Evolutionary conservation across 2,888 invertebrate species (phyloP).

Genomic region (Rhamnusium bicolor): DNA sequence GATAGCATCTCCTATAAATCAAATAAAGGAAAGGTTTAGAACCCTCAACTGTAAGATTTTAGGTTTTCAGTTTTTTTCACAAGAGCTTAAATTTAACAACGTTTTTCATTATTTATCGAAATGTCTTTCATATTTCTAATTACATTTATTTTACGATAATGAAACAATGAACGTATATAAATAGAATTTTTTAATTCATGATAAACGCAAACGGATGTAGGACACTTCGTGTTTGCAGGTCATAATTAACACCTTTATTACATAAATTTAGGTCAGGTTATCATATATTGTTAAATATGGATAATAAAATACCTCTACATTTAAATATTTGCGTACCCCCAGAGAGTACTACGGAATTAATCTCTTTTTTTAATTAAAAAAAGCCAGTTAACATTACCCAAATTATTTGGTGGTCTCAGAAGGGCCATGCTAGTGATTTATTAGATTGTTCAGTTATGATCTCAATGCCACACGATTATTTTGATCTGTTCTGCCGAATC

Average conservation of each 20-base stretch:
- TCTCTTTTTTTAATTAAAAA: slow-evolving; percentile 3
- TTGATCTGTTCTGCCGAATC: too few relatives aligned
- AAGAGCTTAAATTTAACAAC: too few relatives aligned
- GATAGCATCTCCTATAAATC: too few relatives aligned
- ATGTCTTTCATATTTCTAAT: too few relatives aligned
- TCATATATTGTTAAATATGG: neutral
- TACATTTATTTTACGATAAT: too few relatives aligned
- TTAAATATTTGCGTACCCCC: neutral
- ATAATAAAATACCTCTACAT: neutral
- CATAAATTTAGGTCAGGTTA: slow-evolving; percentile 15
- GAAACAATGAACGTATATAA: too few relatives aligned
- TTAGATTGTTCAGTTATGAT: neutral
- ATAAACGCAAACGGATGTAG: neutral
- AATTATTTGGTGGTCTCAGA: neutral
- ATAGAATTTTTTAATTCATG: too few relatives aligned
- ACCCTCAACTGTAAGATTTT: too few relatives aligned
- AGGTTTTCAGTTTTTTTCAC: too few relatives aligned
- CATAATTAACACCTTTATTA: slow-evolving; percentile 17
- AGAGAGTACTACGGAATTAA: neutral
- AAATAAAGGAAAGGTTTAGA: too few relatives aligned
- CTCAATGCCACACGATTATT: too few relatives aligned
- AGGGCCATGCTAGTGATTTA: neutral
- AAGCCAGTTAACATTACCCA: neutral
- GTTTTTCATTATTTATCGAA: too few relatives aligned
- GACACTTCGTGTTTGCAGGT: slow-evolving; percentile 6